A percentile compares a stretch with the other conserved stretches of the same genome.
Conservation (phyloP, 2,888 invertebrate genomes). For the Drosophila cracens region DNA sequence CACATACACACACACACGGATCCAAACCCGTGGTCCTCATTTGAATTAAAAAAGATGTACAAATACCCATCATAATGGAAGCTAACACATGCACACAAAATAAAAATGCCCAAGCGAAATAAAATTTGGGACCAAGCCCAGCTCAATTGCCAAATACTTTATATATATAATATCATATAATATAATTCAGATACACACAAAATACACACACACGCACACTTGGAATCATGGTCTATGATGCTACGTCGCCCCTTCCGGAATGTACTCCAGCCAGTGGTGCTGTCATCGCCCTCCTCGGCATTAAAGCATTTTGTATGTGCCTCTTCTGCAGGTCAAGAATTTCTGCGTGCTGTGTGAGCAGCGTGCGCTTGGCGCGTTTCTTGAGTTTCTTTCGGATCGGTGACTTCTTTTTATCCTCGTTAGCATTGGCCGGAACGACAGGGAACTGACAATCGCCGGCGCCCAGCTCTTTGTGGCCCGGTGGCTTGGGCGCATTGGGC, state of each 20-base stretch:
- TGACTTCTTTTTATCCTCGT: slow-evolving; percentile 9
- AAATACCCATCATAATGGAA: slow-evolving; percentile 34
- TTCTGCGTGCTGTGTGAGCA: slow-evolving; percentile 38
- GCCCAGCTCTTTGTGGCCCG: background rate
- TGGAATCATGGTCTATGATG: background rate
- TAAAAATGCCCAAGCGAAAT: slow-evolving; percentile 47
- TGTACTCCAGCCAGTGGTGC: slow-evolving; percentile 8
- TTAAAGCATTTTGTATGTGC: background rate
- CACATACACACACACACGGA: slow-evolving; percentile 5
- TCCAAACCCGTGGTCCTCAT: slow-evolving; percentile 33
- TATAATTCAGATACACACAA: slow-evolving; percentile 10
- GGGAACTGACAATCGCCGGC: slow-evolving; percentile 3
- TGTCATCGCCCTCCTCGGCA: slow-evolving; percentile 17
- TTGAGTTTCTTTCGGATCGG: slow-evolving; percentile 36
- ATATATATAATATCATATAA: slow-evolving; percentile 28
- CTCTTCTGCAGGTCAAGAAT: slow-evolving; percentile 51
- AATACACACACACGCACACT: background rate
- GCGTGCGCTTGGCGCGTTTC: slow-evolving; percentile 56
- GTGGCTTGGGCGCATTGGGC: slow-evolving; percentile 37
- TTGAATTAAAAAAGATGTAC: slow-evolving; percentile 38
- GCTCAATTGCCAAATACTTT: slow-evolving; percentile 3
- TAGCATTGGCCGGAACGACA: background rate
- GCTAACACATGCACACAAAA: slow-evolving; percentile 10
- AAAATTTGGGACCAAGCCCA: slow-evolving; percentile 53
- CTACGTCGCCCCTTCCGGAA: slow-evolving; percentile 36